phyloP scores from a whole-genome alignment of 2,797 vertebrate species.

The Schizothorax lantsangensis region DNA sequence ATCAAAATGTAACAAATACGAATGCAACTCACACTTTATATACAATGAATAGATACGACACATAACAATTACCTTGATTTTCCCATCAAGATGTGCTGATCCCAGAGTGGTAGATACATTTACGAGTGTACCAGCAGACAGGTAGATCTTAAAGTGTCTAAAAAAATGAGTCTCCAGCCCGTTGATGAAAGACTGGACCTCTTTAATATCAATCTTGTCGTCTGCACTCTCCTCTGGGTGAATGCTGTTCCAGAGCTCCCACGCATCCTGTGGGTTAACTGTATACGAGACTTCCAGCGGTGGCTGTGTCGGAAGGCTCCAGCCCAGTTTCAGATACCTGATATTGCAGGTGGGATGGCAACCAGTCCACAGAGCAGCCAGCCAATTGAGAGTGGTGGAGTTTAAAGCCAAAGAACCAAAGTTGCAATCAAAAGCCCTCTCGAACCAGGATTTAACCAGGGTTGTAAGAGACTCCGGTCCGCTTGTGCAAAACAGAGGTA shows the following conservation, averaged over 20 bases:
- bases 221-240: conserved; percentile 67
- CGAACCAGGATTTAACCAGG: conserved; percentile 88
- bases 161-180: conserved; percentile 89
- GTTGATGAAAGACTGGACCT: conserved; percentile 86
- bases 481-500: conserved; percentile 87
- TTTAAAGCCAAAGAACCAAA: conserved; percentile 85
- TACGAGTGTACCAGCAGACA: conserved; percentile 84
- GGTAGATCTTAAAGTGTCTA: conserved; percentile 89
- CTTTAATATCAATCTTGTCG: conserved; percentile 81
- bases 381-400: conserved; percentile 86
- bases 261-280: conserved; percentile 85
- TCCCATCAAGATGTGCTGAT: conserved; percentile 84
- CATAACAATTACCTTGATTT: conserved; percentile 84
- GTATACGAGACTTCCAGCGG: conserved; percentile 85
- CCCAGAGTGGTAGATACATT: conserved; percentile 89
- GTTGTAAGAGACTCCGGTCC: conserved; percentile 80
- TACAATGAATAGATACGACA: not conserved
- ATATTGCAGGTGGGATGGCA: conserved; percentile 75
- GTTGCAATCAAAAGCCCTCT: conserved; percentile 89
- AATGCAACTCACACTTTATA: not conserved
- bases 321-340: conserved; percentile 81
- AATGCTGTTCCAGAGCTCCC: conserved; percentile 87
- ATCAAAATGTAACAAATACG: conserved; percentile 10
- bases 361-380: conserved; percentile 89
- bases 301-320: conserved; percentile 81